Evolutionary conservation across 2,113 vertebrate genomes (phyloP).

Genomic region (Nycticorax nycticorax): DNA sequence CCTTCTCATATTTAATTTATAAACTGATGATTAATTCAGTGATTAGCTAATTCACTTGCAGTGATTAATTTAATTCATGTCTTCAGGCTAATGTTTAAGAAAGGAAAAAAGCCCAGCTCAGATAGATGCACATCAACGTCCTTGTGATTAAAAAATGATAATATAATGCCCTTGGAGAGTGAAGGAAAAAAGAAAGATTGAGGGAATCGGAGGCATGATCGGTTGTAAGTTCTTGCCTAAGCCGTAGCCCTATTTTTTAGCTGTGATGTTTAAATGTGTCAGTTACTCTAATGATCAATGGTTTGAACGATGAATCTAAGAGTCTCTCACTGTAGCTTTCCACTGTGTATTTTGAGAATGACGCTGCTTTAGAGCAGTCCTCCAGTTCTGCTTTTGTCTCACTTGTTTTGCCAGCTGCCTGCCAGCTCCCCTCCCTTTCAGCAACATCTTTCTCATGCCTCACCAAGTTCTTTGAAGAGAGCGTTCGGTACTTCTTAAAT

Average conservation of each 20-base stretch:
- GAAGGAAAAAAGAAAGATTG: constrained; percentile 28
- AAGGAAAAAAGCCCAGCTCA: neutral
- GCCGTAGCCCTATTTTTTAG: constrained; percentile 30
- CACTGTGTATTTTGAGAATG: constrained; percentile 82
- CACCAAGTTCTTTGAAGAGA: neutral
- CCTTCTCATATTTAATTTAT: constrained; percentile 57
- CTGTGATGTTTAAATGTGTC: constrained; percentile 80
- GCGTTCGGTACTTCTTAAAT: neutral
- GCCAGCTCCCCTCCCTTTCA: neutral
- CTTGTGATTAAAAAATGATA: constrained; percentile 32
- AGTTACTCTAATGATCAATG: constrained; percentile 76
- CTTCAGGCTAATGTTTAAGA: constrained; percentile 45
- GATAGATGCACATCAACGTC: constrained; percentile 20
- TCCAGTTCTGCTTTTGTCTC: neutral
- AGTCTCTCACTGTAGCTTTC: constrained; percentile 83
- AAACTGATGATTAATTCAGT: constrained; percentile 53
- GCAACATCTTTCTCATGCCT: neutral
- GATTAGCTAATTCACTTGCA: constrained; percentile 37
- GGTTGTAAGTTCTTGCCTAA: neutral
- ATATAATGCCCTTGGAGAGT: constrained; percentile 41
- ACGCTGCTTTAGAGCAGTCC: neutral
- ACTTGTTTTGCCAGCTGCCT: neutral
- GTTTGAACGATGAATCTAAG: constrained; percentile 79
- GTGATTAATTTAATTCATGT: constrained; percentile 52
- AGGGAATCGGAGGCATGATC: neutral